A percentile compares a stretch with the other conserved stretches of the same genome.
Evolutionary conservation across 1,140 invertebrate genomes (phyloP).

Genomic region (Xylocopa sonorina): DNA sequence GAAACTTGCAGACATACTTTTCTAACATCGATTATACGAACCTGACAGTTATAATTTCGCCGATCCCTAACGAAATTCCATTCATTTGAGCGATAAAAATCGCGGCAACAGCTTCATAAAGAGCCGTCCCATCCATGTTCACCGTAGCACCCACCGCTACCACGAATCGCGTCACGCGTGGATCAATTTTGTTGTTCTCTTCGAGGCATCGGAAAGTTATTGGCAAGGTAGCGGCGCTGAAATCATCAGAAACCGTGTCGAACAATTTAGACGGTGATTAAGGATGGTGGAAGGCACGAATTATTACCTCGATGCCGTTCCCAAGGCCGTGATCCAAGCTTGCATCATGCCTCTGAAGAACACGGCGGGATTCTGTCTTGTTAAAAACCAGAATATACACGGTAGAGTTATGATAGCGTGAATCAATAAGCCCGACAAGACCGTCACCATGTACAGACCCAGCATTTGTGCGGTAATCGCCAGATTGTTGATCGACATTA

Average conservation of each 20-base stretch:
- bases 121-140: slow-evolving; percentile 89
- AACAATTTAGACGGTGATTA: background rate
- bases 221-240: slow-evolving; percentile 88
- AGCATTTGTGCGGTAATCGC: slow-evolving; percentile 84
- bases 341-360: slow-evolving; percentile 85
- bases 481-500: slow-evolving; percentile 86
- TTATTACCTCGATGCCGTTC: slow-evolving; percentile 86
- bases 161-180: slow-evolving; percentile 87
- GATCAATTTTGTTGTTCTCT: slow-evolving; percentile 88
- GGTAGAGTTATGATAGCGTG: slow-evolving; percentile 86
- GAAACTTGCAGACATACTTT: background rate
- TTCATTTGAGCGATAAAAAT: slow-evolving; percentile 89
- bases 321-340: slow-evolving; percentile 87
- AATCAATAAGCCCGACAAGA: slow-evolving; percentile 85
- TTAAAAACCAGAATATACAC: slow-evolving; percentile 84
- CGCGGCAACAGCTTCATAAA: slow-evolving; percentile 88
- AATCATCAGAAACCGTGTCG: slow-evolving; percentile 18
- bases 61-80: slow-evolving; percentile 83
- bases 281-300: background rate
- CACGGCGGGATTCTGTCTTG: slow-evolving; percentile 85
- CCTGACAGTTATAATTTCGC: slow-evolving; percentile 84
- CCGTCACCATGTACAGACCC: slow-evolving; percentile 86
- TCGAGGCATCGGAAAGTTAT: slow-evolving; percentile 90
- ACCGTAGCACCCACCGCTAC: slow-evolving; percentile 86
- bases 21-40: slow-evolving; percentile 63